These are phyloP conservation scores for Drosophila anomelani DNA, from an alignment of 2,888 invertebrate species.

Conservation along the genomic window DNA sequence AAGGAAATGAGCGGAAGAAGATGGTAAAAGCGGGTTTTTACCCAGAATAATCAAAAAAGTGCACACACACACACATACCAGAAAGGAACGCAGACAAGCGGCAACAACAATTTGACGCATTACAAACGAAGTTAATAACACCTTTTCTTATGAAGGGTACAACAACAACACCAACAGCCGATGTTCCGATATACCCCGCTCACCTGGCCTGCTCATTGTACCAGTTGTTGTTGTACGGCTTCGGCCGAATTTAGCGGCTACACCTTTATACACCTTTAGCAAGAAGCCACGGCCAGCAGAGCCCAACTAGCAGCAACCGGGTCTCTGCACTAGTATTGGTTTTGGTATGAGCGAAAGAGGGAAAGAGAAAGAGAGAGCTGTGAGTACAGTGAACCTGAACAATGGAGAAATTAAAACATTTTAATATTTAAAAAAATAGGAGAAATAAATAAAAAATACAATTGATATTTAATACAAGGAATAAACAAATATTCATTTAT, in stretches of 20 bases:
- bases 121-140: constrained; percentile 75
- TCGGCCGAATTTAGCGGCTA: constrained; percentile 52
- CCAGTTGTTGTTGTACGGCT: constrained; percentile 49
- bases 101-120: constrained; percentile 61
- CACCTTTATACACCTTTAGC: constrained; percentile 54
- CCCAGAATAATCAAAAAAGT: constrained; percentile 76
- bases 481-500: too few species aligned
- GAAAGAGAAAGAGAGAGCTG: constrained; percentile 13
- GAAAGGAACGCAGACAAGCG: constrained; percentile 24
- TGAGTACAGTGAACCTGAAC: constrained; percentile 15
- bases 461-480: too few species aligned
- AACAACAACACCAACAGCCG: constrained; percentile 39
- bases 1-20: constrained; percentile 79
- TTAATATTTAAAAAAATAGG: not conserved
- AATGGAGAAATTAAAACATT: not conserved
- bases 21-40: constrained; percentile 78
- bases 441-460: too few species aligned
- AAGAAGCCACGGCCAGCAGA: constrained; percentile 46
- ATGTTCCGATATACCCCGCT: constrained; percentile 32
- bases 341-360: constrained; percentile 21
- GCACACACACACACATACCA: constrained; percentile 48
- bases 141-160: constrained; percentile 77
- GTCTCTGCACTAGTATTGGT: constrained; percentile 21
- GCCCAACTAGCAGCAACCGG: constrained; percentile 29
- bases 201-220: constrained; percentile 4